Percentiles rank a stretch among this genome's conserved stretches.
Conservation (phyloP, 2,797 vertebrate genomes). For the Sebastes hubbsi region DNA sequence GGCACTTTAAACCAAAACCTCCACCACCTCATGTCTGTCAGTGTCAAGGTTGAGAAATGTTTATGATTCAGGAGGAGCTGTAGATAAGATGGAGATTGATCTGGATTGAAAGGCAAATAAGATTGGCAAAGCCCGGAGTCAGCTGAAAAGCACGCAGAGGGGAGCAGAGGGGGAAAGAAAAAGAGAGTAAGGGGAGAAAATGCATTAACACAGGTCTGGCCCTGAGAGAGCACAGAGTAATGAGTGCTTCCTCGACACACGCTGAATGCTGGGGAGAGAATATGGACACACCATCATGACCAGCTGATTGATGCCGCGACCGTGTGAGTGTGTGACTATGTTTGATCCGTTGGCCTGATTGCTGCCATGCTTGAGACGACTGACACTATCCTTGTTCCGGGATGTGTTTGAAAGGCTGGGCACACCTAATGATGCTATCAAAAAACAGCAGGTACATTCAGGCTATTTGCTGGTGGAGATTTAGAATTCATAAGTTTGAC, state of each 20-base stretch:
- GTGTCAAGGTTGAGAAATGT: conserved; percentile 80
- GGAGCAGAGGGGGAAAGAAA: conserved; percentile 31
- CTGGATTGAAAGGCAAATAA: conserved; percentile 83
- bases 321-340: conserved; percentile 15
- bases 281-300: conserved; percentile 48
- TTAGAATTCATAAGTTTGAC: not conserved
- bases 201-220: conserved; percentile 74
- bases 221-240: conserved; percentile 69
- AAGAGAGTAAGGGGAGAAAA: conserved; percentile 63
- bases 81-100: conserved; percentile 82
- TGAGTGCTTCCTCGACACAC: conserved; percentile 69
- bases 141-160: conserved; percentile 72
- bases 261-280: conserved; percentile 43
- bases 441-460: conserved; percentile 1
- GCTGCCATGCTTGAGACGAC: conserved; percentile 10
- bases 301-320: conserved; percentile 48
- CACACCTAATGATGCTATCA: not conserved
- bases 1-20: conserved; percentile 50
- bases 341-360: conserved; percentile 34
- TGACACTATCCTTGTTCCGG: conserved; percentile 9
- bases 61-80: conserved; percentile 81
- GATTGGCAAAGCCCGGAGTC: conserved; percentile 78
- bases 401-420: not conserved
- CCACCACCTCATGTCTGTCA: conserved; percentile 34
- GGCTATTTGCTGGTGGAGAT: not conserved